Evolutionary conservation across 2,113 vertebrate genomes (phyloP).

Genomic region (Panthera leo): DNA sequence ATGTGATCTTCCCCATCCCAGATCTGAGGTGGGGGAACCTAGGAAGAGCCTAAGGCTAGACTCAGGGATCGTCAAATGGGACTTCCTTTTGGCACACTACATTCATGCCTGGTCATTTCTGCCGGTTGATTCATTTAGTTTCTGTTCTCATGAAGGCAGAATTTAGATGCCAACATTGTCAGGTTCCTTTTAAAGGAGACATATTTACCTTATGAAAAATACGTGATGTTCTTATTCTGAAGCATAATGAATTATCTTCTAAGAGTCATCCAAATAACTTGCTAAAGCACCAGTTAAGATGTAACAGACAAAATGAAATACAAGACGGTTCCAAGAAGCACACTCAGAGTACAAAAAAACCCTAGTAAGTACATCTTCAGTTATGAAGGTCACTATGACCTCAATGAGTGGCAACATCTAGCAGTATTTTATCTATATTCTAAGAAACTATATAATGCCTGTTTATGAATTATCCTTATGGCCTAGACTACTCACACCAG

Average conservation of each 20-base stretch:
- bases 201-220: not conserved
- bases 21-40: not conserved
- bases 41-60: not conserved
- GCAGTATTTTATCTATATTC: not conserved
- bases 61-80: not conserved
- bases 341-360: not conserved
- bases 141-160: not conserved
- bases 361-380: not conserved
- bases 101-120: not conserved
- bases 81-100: not conserved
- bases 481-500: not conserved
- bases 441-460: not conserved
- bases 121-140: slow-evolving; percentile 33
- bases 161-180: not conserved
- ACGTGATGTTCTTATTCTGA: not conserved
- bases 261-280: slow-evolving; percentile 8
- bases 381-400: not conserved
- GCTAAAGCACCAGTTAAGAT: not conserved
- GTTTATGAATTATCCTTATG: not conserved
- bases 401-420: not conserved
- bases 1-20: not conserved
- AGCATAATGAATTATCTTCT: not conserved
- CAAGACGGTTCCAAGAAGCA: not conserved
- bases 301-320: slow-evolving; percentile 18
- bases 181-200: slow-evolving; percentile 22